phyloP scores from a whole-genome alignment of 2,888 invertebrate species.

The Lycia hirtaria region DNA sequence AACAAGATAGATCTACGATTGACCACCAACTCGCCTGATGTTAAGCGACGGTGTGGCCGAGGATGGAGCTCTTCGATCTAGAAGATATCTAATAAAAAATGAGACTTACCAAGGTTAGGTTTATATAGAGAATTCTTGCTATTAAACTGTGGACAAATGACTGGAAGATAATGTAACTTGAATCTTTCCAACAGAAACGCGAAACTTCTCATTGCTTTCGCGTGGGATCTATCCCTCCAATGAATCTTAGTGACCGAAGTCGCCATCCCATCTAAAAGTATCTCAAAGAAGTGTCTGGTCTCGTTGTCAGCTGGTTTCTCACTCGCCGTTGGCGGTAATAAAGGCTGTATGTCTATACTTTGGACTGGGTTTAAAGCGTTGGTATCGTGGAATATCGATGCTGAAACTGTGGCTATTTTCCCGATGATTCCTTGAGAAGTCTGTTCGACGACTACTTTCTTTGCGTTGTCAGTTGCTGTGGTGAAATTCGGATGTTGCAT shows the following conservation, averaged over 20 bases:
- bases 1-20: no score
- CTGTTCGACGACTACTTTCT: constrained; percentile 80
- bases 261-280: constrained; percentile 95
- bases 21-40: no score
- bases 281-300: constrained; percentile 94
- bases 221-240: constrained; percentile 93
- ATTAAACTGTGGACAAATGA: constrained; percentile 95
- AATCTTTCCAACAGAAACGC: constrained; percentile 96
- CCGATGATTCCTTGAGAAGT: constrained; percentile 83
- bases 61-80: no score
- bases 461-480: constrained; percentile 69
- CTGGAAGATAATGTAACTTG: constrained; percentile 94
- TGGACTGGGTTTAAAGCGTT: constrained; percentile 90
- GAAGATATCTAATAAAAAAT: not conserved
- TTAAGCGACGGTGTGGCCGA: no score
- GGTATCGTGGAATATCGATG: constrained; percentile 90
- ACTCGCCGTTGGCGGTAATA: constrained; percentile 92
- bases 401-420: constrained; percentile 84
- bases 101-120: constrained; percentile 89
- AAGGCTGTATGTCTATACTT: constrained; percentile 91
- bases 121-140: constrained; percentile 92
- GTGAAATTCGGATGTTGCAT: constrained; percentile 87
- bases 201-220: constrained; percentile 93
- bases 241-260: constrained; percentile 95
- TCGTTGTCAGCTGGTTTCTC: constrained; percentile 94